Evolutionary conservation across 2,797 vertebrate genomes (phyloP), one percentile per base, ranked within the genome.

Genomic region (Hapalemur alaotrensis): DNA sequence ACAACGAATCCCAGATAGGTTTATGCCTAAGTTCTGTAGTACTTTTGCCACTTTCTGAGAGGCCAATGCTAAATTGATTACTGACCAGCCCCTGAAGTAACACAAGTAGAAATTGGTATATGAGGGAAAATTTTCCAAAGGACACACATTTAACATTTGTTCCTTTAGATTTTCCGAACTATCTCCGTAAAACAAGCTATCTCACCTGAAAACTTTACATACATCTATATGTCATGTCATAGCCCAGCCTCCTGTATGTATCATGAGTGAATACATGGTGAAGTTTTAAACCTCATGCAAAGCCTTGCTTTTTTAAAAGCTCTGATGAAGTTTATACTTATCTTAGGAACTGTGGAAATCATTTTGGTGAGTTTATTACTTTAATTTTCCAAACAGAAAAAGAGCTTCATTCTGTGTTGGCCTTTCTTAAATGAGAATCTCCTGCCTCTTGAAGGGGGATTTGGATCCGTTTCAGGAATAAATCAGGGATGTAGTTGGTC

Each of bases 351-450:
- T 89, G 41, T 57, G 32, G 52, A 54, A 61, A 93, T 63, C 14
- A 7, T 81, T 50, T 38, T 18, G 15, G 13, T 65, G 59, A 69
- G 61, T 95, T 52, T 57, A 95, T 88, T 38, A 59, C 25, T 65
- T 86, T 88, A n/a, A 54, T 93, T 91, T 92, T 83, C 72, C 61
- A 61, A 84, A 76, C 48, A 35, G n/a, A 61, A 50, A 81, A 28
- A 41, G 18, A 32, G 2, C 1, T 28, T 10, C 13, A 2, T 67
- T 76, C 50, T 1, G 0, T 11, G 13, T 50, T 80, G n/a, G 20
- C 48, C 30, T 79, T 81, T 30, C 35, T 20, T 61, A 35, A 73
- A 70, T 15, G 17, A 89, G 69, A 82, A 17, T 4, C 12, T 88
- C 6, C 38, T 61, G 43, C 43, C 93, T 88, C 61, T 72, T 10